A percentile compares a stretch with the other conserved stretches of the same genome.
Conservation (phyloP, 2,888 invertebrate species). For the Oscheius myriophilus region DNA sequence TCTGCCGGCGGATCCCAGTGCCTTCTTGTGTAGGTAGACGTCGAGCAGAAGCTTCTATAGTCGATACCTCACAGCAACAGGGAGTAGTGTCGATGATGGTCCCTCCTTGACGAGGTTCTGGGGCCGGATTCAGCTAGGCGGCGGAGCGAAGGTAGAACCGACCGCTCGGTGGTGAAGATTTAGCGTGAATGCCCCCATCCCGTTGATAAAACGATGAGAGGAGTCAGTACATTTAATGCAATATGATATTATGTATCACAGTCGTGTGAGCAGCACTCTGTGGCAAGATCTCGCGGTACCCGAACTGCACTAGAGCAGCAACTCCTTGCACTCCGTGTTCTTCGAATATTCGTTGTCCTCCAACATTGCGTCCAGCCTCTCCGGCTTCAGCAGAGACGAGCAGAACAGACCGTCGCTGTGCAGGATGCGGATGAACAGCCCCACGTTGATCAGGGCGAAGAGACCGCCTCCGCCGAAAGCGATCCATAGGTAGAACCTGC, state of each 20-base stretch:
- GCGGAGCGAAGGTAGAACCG: too few species aligned
- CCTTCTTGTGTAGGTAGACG: too few species aligned
- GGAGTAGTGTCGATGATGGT: too few species aligned
- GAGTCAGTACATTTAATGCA: too few species aligned
- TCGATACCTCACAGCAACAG: too few species aligned
- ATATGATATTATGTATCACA: conserved; percentile 4
- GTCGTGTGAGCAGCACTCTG: background rate
- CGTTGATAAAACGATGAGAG: too few species aligned
- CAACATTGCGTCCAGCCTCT: conserved; percentile 48
- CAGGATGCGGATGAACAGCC: conserved; percentile 45
- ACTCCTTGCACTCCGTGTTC: conserved; percentile 43
- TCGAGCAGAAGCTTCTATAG: too few species aligned
- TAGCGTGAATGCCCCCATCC: too few species aligned
- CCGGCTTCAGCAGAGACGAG: conserved; percentile 42
- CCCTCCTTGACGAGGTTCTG: too few species aligned
- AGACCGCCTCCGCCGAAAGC: conserved; percentile 43
- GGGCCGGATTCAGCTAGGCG: too few species aligned
- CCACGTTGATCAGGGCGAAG: conserved; percentile 50
- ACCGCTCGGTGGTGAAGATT: too few species aligned
- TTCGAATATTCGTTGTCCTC: conserved; percentile 55
- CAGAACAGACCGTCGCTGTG: conserved; percentile 52
- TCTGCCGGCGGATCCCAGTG: too few species aligned
- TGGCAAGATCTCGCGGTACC: conserved; percentile 4
- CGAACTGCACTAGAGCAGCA: conserved; percentile 28
- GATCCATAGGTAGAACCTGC: conserved; percentile 44